phyloP scores from a whole-genome alignment of 2,113 vertebrate genomes.

The Rhinopomastus cyanomelas region DNA sequence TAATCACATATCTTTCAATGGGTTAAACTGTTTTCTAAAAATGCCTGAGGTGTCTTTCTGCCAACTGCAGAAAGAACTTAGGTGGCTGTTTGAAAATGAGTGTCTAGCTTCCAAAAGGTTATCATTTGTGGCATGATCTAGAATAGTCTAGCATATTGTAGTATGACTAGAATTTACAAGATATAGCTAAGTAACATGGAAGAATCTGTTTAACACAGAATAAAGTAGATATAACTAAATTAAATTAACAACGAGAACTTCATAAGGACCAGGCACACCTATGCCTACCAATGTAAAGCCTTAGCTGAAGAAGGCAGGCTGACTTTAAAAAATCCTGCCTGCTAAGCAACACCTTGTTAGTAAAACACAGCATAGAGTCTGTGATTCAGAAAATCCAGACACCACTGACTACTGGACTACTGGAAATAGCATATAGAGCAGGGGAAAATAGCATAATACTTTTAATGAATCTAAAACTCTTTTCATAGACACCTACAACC shows the following conservation, averaged over 20 bases:
- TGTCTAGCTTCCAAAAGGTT: not conserved
- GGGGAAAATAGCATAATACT: not conserved
- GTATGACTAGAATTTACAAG: not conserved
- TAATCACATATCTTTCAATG: not conserved
- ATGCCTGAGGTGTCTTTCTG: not conserved
- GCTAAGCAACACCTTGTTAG: not conserved
- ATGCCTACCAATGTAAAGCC: not conserved
- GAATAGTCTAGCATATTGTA: no score
- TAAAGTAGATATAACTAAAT: slow-evolving; percentile 34
- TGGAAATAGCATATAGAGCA: accelerated
- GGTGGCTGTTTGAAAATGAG: not conserved
- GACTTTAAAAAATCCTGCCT: slow-evolving; percentile 3
- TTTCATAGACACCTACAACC: not conserved
- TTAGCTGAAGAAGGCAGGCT: not conserved
- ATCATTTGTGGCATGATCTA: slow-evolving; percentile 18
- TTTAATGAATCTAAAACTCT: not conserved
- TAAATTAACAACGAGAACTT: not conserved
- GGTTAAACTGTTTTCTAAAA: not conserved
- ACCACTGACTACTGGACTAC: not conserved
- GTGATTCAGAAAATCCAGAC: not conserved
- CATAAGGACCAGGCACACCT: not conserved
- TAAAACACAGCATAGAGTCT: not conserved
- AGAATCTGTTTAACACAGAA: slow-evolving; percentile 27
- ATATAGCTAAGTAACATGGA: slow-evolving; percentile 25
- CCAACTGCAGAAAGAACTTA: not conserved